These are phyloP conservation scores for Dasysyrphus albostriatus DNA, from an alignment of 2,888 invertebrate genomes.

Conservation along the genomic window DNA sequence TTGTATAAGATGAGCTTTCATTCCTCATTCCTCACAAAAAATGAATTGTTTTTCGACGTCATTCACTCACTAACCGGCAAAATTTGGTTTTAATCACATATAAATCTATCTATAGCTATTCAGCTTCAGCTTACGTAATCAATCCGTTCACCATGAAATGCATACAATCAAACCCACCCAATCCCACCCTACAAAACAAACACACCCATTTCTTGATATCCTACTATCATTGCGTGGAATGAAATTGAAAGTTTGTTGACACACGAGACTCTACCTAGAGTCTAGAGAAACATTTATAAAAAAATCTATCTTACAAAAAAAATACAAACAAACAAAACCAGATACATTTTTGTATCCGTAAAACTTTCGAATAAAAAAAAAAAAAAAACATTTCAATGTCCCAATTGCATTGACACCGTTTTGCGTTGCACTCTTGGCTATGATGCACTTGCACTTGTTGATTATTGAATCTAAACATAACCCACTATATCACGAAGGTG, in stretches of 20 bases:
- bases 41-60: not conserved
- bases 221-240: slow-evolving; percentile 39
- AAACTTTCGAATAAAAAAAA: not conserved
- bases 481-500: slow-evolving; percentile 41
- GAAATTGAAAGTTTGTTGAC: slow-evolving; percentile 72
- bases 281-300: not conserved
- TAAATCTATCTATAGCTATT: not conserved
- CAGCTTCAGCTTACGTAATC: slow-evolving; percentile 33
- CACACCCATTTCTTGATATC: slow-evolving; percentile 44
- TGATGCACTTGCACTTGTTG: slow-evolving; percentile 73
- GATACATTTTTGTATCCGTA: slow-evolving; percentile 59
- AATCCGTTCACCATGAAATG: slow-evolving; percentile 25
- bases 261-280: slow-evolving; percentile 31
- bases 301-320: slow-evolving; percentile 11
- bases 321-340: slow-evolving; percentile 1
- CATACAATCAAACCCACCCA: not conserved
- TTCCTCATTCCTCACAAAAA: not conserved
- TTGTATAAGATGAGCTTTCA: not conserved
- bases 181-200: slow-evolving; percentile 1
- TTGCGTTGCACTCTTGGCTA: slow-evolving; percentile 59
- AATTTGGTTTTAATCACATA: not conserved
- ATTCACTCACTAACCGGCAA: slow-evolving; percentile 23
- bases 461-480: slow-evolving; percentile 55
- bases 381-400: slow-evolving; percentile 48
- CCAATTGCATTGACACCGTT: slow-evolving; percentile 64